These are phyloP conservation scores for Sarcophaga rosellei DNA, from an alignment of 2,888 invertebrate genomes.

Conservation along the genomic window DNA sequence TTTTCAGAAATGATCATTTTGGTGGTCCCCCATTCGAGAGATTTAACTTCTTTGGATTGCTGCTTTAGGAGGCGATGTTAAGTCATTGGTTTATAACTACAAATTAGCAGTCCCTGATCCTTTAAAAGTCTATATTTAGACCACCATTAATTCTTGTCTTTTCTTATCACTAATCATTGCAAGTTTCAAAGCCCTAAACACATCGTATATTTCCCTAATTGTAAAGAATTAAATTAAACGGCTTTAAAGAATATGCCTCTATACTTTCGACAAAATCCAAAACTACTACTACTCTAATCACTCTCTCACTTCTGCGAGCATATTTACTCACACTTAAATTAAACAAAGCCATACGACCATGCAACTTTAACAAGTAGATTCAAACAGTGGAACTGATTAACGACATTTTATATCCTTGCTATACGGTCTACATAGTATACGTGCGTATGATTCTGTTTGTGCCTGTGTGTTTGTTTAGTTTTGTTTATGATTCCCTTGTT, in stretches of 20 bases:
- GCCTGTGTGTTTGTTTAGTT: not conserved
- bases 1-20: too few relatives aligned
- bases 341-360: not conserved
- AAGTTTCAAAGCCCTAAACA: too few relatives aligned
- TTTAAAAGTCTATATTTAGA: too few relatives aligned
- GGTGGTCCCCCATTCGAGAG: too few relatives aligned
- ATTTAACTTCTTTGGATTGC: too few relatives aligned
- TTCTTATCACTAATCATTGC: too few relatives aligned
- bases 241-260: not conserved
- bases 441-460: not conserved
- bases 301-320: not conserved
- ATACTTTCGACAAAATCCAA: constrained; percentile 1
- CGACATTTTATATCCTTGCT: constrained; percentile 3
- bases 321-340: not conserved
- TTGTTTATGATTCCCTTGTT: not conserved
- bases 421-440: not conserved
- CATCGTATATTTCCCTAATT: too few relatives aligned
- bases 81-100: too few relatives aligned
- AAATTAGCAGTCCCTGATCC: too few relatives aligned
- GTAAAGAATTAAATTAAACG: too few relatives aligned
- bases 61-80: too few relatives aligned
- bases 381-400: constrained; percentile 32
- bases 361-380: not conserved
- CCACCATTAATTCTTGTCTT: too few relatives aligned
- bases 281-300: not conserved